Conservation (phyloP, 2,888 invertebrate genomes). For the Zeuzera pyrina region DNA sequence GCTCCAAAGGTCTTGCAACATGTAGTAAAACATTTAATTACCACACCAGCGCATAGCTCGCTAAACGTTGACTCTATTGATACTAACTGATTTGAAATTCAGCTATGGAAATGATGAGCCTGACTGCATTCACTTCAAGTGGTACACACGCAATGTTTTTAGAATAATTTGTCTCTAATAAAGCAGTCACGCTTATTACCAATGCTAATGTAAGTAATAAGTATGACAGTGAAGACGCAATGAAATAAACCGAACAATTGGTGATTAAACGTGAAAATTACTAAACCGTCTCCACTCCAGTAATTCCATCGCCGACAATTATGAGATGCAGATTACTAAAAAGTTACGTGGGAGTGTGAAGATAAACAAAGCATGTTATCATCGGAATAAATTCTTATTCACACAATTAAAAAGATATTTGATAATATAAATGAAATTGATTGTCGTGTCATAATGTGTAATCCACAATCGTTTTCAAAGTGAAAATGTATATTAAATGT, state of each 20-base stretch:
- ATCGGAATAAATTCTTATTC: too few species aligned
- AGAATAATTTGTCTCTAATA: not conserved
- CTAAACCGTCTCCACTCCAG: conserved; percentile 25
- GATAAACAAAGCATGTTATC: too few species aligned
- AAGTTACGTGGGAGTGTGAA: conserved; percentile 2
- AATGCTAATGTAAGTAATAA: not conserved
- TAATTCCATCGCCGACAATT: conserved; percentile 32
- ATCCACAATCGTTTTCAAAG: too few species aligned
- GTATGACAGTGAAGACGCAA: conserved; percentile 13
- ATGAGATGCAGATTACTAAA: conserved; percentile 8
- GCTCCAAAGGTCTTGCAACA: conserved; percentile 20
- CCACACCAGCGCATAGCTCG: conserved; percentile 22
- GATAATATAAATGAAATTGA: too few species aligned
- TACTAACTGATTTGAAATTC: conserved; percentile 13
- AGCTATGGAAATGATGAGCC: conserved; percentile 12
- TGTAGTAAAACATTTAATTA: conserved; percentile 27
- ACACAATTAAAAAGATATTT: too few species aligned
- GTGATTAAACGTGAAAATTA: conserved; percentile 29
- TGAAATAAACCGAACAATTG: conserved; percentile 30
- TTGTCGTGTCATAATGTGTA: too few species aligned
- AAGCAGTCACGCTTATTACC: not conserved
- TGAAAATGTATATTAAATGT: too few species aligned
- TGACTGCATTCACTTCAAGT: not conserved
- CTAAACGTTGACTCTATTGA: conserved; percentile 23
- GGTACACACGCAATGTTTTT: too few species aligned